These are phyloP conservation scores for Lichenostomus cassidix DNA, from an alignment of 2,113 vertebrate genomes.

Conservation along the genomic window DNA sequence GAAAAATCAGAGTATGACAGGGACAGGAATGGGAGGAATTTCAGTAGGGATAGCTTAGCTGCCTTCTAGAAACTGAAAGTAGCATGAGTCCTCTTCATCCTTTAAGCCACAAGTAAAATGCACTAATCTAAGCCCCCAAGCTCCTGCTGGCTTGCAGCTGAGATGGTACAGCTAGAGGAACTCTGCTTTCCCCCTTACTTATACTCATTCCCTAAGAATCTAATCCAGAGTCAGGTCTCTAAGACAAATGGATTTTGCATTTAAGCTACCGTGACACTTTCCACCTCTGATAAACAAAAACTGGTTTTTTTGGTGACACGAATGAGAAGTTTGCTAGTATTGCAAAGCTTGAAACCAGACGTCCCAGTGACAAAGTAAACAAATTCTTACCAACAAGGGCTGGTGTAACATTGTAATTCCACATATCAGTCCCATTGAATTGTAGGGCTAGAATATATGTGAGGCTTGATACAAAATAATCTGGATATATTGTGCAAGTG, in stretches of 20 bases:
- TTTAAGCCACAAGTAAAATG: background rate
- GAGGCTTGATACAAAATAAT: background rate
- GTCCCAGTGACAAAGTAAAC: background rate
- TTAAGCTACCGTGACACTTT: background rate
- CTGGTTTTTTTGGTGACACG: background rate
- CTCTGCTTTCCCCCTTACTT: background rate
- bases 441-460: slow-evolving; percentile 31
- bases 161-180: background rate
- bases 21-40: background rate
- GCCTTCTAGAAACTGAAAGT: background rate
- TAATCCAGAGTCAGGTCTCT: background rate
- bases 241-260: background rate
- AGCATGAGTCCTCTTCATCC: background rate
- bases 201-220: background rate
- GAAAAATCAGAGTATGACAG: background rate
- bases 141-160: background rate
- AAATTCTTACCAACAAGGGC: slow-evolving; percentile 52
- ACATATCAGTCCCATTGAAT: slow-evolving; percentile 8
- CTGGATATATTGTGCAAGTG: background rate
- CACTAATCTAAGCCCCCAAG: background rate
- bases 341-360: background rate
- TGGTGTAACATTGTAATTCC: slow-evolving; percentile 18
- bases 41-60: background rate
- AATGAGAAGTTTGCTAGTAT: background rate
- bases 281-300: background rate